Base-by-base conservation (phyloP, 2,888 invertebrate species). In the Lasioglossum leucozonium region DNA sequence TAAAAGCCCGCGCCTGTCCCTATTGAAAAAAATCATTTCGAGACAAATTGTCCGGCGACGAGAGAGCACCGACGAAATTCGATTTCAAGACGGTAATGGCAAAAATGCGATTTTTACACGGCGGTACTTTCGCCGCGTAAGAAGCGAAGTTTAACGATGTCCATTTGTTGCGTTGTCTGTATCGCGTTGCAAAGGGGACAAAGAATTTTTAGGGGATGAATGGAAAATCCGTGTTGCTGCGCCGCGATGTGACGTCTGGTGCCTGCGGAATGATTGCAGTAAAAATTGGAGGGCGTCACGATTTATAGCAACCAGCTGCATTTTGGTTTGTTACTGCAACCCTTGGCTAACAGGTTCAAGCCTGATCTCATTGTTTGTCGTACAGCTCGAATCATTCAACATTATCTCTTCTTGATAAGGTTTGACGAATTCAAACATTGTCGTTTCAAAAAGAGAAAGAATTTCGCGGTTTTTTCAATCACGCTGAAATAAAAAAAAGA, bases 71-170 rank as follows among this genome's bases (percentile, higher is more conserved):
- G 37, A 1, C 67, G 37, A 37, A 67, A 67, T 22, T 67, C 34
- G 67, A 67, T 67, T 67, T 67, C 37, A 22, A 34, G 67, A 34
- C 37, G 34, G 65, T 67, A 62, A 62, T 62, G 62, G 62, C 30
- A 30, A 0, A 34, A 62, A 62, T 8, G 30, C n/a, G 62, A 62
- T 34, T 62, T 62, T 34, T 34, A 16, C 62, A 30, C 30, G 62
- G 16, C 62, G 18, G 18, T 34, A 30, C 18, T 62, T 62, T 62
- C 30, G 30, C 62, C 0, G 62, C 2, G 62, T 62, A 62, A 62
- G 62, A 34, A 62, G 30, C 30, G 62, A 18, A 34, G 30, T 62
- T 62, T 62, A 62, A 62, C 62, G 62, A 62, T 62, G 62, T 62
- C 30, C 62, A 62, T 62, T 62, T 62, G 62, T 62, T 34, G 30